Base-by-base conservation (phyloP, 2,888 invertebrate genomes). In the Gari tellinella region DNA sequence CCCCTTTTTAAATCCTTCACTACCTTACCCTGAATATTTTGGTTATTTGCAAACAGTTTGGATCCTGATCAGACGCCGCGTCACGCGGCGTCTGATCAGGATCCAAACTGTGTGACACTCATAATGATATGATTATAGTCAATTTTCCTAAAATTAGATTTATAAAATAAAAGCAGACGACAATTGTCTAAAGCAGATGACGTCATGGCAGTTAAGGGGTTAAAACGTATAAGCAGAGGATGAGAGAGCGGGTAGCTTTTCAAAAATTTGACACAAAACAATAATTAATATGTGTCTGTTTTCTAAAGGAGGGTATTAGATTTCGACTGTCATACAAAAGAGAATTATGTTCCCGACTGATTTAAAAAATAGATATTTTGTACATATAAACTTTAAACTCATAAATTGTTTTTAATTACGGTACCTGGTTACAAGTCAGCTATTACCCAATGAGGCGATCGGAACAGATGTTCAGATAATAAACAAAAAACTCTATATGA, bases 341-440 rank as follows among this genome's bases (percentile, higher is more conserved):
- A 48, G 61, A 58, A 63, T 65, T 75, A 65, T 75, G 52, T 62
- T 62, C 65, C 64, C 53, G 52, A 25, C 46, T 55, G 75, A 75
- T 75, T 65, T 48, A 40, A 58, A 57, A 66, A 60, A 57, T 21
- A 70, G 75, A 75, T 75, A 70, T 43, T 57, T 57, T 56, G 14
- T 57, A 57, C 43, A 57, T 57, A 57, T 57, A n/a, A 57, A 31
- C 57, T 45, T 15, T 15, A 19, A 67, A 78, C 57, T 72, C 65
- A 69, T 78, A 78, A 78, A 73, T 69, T 69, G 77, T 72, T 78
- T 68, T 78, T 78, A 78, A 78, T 70, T 78, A 73, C 73, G 72
- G 68, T 66, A 66, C 62, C 52, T 56, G 45, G 69, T 78, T 69
- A 49, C 77, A 70, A 43, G 21, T 72, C 48, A 58, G 19, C 40